Conservation (phyloP, 2,113 vertebrate species). For the Nerophis ophidion region DNA sequence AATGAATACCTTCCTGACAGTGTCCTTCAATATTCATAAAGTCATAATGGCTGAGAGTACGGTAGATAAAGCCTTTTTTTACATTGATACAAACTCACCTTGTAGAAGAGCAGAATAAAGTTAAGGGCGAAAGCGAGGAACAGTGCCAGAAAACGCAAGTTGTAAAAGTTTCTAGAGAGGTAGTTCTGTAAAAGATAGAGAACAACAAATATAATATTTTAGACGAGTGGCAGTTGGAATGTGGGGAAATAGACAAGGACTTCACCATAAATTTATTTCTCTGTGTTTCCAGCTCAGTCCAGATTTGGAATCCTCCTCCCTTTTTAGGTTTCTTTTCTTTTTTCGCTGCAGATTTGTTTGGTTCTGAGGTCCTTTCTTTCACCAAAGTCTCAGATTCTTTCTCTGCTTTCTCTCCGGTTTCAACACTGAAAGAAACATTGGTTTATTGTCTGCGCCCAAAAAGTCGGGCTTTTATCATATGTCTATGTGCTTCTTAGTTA, state of each 20-base stretch:
- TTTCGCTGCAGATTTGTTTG: constrained; percentile 59
- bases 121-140: constrained; percentile 91
- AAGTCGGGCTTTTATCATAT: background rate
- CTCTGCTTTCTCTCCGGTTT: constrained; percentile 80
- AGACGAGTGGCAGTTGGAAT: background rate
- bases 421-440: constrained; percentile 65
- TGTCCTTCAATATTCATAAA: too few relatives aligned
- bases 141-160: constrained; percentile 84
- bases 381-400: constrained; percentile 53
- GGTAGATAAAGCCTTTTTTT: too few relatives aligned
- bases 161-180: constrained; percentile 92
- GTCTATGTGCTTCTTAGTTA: background rate
- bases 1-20: too few relatives aligned
- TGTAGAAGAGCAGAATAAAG: constrained; percentile 93
- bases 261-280: constrained; percentile 86
- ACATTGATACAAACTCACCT: constrained; percentile 55
- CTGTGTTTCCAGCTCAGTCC: constrained; percentile 88
- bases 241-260: constrained; percentile 8
- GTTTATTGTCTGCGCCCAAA: background rate
- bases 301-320: constrained; percentile 75
- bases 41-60: background rate
- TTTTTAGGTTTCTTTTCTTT: constrained; percentile 66
- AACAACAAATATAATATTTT: background rate
- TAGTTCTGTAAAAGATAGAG: constrained; percentile 75
- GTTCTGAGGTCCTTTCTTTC: constrained; percentile 25